These are phyloP conservation scores for Tipula unca DNA, from an alignment of 2,888 invertebrate species.

Conservation along the genomic window DNA sequence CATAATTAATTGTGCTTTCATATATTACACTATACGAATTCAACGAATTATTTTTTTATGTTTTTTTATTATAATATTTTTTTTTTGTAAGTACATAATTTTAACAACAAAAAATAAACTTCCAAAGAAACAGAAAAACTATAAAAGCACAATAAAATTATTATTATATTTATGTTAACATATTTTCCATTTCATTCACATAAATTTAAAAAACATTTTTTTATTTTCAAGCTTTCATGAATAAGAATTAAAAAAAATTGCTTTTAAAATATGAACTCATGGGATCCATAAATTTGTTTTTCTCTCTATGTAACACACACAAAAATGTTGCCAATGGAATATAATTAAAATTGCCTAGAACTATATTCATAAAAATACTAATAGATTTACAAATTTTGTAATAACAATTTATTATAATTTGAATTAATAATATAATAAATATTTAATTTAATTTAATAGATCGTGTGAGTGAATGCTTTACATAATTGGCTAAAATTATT, in stretches of 20 bases:
- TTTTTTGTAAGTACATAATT: background rate
- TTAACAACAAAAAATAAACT: background rate
- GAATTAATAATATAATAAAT: background rate
- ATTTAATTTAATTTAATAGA: too few relatives aligned
- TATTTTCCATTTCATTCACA: constrained; percentile 1
- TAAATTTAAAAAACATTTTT: background rate
- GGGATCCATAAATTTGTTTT: background rate
- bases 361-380: background rate
- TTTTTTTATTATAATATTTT: background rate
- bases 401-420: background rate
- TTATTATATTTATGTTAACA: constrained; percentile 14
- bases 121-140: background rate
- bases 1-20: background rate
- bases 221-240: background rate
- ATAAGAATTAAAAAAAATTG: background rate
- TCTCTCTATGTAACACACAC: background rate
- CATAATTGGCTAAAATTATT: too few relatives aligned
- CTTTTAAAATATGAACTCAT: constrained; percentile 14
- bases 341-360: constrained; percentile 2
- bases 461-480: too few relatives aligned
- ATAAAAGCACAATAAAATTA: constrained; percentile 14
- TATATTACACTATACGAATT: background rate
- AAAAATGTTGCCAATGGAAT: constrained; percentile 8
- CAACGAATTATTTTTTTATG: background rate
- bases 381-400: background rate